Conservation (phyloP, 2,113 vertebrate genomes). For the cattle (Bos taurus) region DNA sequence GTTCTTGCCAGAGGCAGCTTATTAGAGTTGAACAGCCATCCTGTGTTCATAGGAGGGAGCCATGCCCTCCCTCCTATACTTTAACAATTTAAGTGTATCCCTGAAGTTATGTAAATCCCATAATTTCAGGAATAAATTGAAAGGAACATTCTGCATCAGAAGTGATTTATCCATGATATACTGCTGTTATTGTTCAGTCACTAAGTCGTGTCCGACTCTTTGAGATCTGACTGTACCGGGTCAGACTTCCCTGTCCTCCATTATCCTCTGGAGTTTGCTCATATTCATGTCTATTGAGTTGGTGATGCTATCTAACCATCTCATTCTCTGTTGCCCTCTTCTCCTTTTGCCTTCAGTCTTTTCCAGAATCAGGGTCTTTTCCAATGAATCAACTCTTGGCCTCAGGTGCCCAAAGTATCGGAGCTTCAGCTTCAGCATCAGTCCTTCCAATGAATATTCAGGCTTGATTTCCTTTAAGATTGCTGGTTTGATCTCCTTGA, state of each 20-base stretch:
- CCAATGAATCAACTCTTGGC: neutral
- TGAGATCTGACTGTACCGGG: neutral
- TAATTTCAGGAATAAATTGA: neutral
- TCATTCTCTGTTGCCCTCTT: neutral
- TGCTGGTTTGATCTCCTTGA: neutral
- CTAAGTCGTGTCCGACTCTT: neutral
- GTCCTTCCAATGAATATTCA: neutral
- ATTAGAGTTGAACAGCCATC: neutral
- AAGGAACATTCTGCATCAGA: neutral
- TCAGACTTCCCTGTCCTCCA: neutral
- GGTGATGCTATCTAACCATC: neutral
- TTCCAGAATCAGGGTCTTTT: neutral
- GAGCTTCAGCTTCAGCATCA: neutral
- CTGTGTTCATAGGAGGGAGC: neutral
- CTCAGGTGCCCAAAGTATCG: neutral
- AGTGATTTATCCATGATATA: neutral
- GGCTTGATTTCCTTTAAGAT: neutral
- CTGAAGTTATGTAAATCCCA: neutral
- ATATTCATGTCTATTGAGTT: neutral
- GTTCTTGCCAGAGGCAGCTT: neutral
- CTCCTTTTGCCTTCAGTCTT: neutral
- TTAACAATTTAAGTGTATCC: neutral
- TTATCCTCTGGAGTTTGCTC: neutral
- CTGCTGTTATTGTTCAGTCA: neutral
- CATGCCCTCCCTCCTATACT: neutral